A percentile compares a stretch with the other conserved stretches of the same genome.
phyloP scores from a whole-genome alignment of 2,888 invertebrate species.

The Scaptomyza flava region DNA sequence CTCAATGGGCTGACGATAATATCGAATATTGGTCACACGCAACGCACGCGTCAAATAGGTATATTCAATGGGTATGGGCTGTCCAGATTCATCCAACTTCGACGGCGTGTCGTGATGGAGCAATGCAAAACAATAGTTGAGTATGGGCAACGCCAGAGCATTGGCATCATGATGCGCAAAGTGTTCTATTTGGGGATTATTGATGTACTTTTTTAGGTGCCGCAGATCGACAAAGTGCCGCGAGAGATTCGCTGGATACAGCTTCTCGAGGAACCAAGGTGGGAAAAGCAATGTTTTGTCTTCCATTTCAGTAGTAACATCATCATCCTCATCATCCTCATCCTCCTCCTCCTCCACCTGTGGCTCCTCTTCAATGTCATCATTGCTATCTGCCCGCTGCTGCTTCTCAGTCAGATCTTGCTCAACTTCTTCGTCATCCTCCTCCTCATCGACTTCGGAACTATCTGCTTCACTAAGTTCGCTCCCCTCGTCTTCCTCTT shows the following conservation, averaged over 20 bases:
- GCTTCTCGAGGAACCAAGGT: conserved; percentile 88
- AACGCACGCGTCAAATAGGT: conserved; percentile 82
- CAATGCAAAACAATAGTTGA: conserved; percentile 86
- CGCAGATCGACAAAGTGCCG: conserved; percentile 89
- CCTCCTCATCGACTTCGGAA: conserved; percentile 19
- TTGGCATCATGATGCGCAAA: conserved; percentile 87
- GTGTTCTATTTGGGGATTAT: conserved; percentile 90
- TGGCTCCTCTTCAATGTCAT: conserved; percentile 14
- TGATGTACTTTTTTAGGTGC: conserved; percentile 87
- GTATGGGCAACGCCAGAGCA: conserved; percentile 86
- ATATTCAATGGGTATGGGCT: conserved; percentile 59
- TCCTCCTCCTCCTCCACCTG: conserved; percentile 18
- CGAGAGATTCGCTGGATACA: conserved; percentile 87
- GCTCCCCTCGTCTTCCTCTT: conserved; percentile 43
- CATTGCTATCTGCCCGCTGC: conserved; percentile 10
- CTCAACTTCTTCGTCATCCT: conserved; percentile 12
- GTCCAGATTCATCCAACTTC: conserved; percentile 46
- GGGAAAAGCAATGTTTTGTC: conserved; percentile 84
- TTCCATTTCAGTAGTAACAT: conserved; percentile 24
- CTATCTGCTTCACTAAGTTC: neutral
- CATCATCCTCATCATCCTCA: conserved; percentile 19
- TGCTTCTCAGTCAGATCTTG: conserved; percentile 30
- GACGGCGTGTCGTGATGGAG: conserved; percentile 72
- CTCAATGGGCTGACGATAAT: conserved; percentile 69
- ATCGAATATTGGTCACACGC: conserved; percentile 81